These are phyloP conservation scores for Tetragonula clypearis DNA, from an alignment of 1,140 invertebrate species.

Conservation along the genomic window DNA sequence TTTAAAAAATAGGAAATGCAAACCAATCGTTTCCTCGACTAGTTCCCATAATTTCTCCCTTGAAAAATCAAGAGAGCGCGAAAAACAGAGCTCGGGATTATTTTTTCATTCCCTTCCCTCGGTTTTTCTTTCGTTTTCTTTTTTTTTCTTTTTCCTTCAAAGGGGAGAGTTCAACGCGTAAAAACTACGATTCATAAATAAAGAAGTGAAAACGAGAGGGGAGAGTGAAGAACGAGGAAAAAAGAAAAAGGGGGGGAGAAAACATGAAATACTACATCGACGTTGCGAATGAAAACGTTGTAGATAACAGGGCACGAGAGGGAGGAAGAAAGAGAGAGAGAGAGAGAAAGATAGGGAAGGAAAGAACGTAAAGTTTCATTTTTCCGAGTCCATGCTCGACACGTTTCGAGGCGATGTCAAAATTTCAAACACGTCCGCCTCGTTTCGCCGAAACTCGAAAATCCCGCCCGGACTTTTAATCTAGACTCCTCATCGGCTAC, in stretches of 20 bases:
- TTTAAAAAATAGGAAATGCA: no score
- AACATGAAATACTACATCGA: not conserved
- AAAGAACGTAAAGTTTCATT: not conserved
- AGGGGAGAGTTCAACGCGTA: not conserved
- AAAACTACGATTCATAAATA: not conserved
- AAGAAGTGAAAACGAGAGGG: not conserved
- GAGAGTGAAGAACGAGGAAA: not conserved
- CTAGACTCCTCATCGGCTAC: no score
- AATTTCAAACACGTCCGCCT: conserved; percentile 6
- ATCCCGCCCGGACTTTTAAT: not conserved
- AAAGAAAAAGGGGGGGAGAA: no score
- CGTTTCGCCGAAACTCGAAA: no score
- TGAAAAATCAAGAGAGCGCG: no score
- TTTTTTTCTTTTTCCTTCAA: no score
- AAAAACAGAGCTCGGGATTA: no score
- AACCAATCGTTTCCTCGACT: no score
- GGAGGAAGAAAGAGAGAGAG: no score
- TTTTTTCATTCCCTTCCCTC: not conserved
- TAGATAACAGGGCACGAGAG: not conserved
- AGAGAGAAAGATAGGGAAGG: no score
- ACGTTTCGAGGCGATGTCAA: not conserved
- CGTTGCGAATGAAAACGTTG: not conserved
- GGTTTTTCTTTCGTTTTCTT: not conserved
- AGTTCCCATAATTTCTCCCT: no score
- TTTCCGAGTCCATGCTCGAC: no score